A percentile compares a stretch with the other conserved stretches of the same genome.
phyloP scores from a whole-genome alignment of 2,797 vertebrate genomes.

The Microchirus variegatus region DNA sequence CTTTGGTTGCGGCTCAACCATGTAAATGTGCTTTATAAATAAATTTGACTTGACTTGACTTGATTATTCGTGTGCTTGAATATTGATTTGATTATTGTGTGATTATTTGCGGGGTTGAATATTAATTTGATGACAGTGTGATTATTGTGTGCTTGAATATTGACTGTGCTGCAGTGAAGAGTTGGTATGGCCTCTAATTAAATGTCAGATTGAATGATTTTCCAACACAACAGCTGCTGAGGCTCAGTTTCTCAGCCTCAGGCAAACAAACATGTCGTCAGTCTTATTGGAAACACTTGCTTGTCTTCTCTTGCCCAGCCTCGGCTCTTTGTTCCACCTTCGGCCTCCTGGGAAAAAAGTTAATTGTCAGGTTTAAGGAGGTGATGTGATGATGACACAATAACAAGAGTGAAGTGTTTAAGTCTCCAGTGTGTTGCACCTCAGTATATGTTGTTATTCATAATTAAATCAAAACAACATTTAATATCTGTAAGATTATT shows the following conservation, averaged over 20 bases:
- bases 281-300: constrained; percentile 68
- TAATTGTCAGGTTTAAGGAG: constrained; percentile 61
- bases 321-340: constrained; percentile 5
- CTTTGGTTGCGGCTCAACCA: too few relatives aligned
- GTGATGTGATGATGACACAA: constrained; percentile 36
- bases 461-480: constrained; percentile 50
- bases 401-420: constrained; percentile 54
- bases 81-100: constrained; percentile 2
- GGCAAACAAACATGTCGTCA: constrained; percentile 61
- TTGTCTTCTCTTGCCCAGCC: constrained; percentile 73
- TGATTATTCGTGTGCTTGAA: too few relatives aligned
- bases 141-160: constrained; percentile 27
- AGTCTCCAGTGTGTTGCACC: constrained; percentile 45
- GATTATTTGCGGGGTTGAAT: constrained; percentile 8
- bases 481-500: constrained; percentile 26
- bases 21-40: too few relatives aligned
- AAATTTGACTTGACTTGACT: too few relatives aligned
- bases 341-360: constrained; percentile 48
- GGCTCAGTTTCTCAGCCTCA: constrained; percentile 37
- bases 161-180: constrained; percentile 13
- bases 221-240: constrained; percentile 64
- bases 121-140: constrained; percentile 8
- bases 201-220: constrained; percentile 63
- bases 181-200: constrained; percentile 29
- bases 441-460: constrained; percentile 37